Conservation (phyloP, 2,113 vertebrate genomes). For the Craseonycteris thonglongyai region DNA sequence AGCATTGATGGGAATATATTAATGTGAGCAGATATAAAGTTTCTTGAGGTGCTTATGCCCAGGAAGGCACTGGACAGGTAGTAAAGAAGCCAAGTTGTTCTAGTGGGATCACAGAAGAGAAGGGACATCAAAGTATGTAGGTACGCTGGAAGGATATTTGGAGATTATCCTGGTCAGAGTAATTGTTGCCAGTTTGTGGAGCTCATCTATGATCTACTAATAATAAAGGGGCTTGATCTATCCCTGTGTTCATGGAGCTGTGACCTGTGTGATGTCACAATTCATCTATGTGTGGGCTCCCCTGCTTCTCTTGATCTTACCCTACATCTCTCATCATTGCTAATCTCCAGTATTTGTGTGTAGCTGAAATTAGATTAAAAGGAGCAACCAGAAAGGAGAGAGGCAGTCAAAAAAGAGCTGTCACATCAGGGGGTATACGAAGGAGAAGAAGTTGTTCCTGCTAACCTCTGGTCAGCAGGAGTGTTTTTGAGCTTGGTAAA, state of each 20-base stretch:
- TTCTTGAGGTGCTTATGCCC: neutral
- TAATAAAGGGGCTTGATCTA: neutral
- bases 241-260: neutral
- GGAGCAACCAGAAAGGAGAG: neutral
- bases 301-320: neutral
- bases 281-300: neutral
- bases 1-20: neutral
- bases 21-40: neutral
- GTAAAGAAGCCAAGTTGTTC: neutral
- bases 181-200: neutral
- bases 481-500: neutral
- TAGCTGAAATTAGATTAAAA: slow-evolving; percentile 35
- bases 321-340: neutral
- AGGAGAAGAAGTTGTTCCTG: neutral
- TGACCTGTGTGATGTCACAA: neutral
- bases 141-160: neutral
- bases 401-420: neutral
- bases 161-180: neutral
- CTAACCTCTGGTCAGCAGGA: neutral
- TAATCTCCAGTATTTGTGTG: neutral
- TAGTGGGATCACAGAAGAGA: neutral
- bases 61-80: neutral
- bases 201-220: neutral
- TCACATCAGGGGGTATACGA: neutral
- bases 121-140: neutral